Evolutionary conservation across 2,888 invertebrate species (phyloP).

Genomic region (Mythimna vitellina): DNA sequence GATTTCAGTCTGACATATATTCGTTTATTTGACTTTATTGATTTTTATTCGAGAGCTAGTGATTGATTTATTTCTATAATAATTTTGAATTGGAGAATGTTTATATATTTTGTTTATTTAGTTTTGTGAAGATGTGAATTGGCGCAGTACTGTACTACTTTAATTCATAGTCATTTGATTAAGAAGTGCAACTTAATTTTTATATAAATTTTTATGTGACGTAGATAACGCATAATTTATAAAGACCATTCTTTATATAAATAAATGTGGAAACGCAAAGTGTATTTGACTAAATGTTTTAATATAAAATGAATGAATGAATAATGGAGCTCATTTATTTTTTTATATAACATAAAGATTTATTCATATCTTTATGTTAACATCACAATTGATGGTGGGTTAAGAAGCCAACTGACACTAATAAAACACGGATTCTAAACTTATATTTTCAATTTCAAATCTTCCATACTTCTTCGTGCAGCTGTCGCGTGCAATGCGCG

Average conservation of each 20-base stretch:
- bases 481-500: background rate
- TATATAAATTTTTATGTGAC: slow-evolving; percentile 50
- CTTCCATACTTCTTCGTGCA: slow-evolving; percentile 1
- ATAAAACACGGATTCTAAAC: background rate
- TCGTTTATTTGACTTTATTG: slow-evolving; percentile 45
- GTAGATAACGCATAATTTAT: slow-evolving; percentile 13
- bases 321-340: slow-evolving; percentile 22
- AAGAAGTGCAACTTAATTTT: slow-evolving; percentile 38
- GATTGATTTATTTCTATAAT: slow-evolving; percentile 48
- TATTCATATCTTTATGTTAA: slow-evolving; percentile 6
- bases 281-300: slow-evolving; percentile 31
- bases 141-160: slow-evolving; percentile 54
- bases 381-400: slow-evolving; percentile 41
- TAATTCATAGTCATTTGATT: slow-evolving; percentile 45
- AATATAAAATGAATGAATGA: slow-evolving; percentile 3
- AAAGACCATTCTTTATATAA: slow-evolving; percentile 6
- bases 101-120: slow-evolving; percentile 54
- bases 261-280: slow-evolving; percentile 15
- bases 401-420: slow-evolving; percentile 49
- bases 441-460: slow-evolving; percentile 27
- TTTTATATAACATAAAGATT: background rate
- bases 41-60: slow-evolving; percentile 52
- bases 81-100: slow-evolving; percentile 54
- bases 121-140: slow-evolving; percentile 39
- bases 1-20: slow-evolving; percentile 41